Base-by-base conservation (phyloP, 1,140 invertebrate species). In the Aphaenogaster floridana region DNA sequence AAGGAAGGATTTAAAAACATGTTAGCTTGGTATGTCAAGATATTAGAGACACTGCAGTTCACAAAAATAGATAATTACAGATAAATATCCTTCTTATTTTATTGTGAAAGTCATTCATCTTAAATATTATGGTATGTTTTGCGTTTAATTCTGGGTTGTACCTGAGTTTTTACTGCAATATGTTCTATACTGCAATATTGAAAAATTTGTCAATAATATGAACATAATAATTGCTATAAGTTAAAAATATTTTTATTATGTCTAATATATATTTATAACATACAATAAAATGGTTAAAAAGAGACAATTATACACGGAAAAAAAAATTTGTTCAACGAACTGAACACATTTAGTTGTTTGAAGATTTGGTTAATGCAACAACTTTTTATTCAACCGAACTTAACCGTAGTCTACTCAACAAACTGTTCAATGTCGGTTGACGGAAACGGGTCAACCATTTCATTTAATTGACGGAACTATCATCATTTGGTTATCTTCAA, bases 241-340 rank as follows among this genome's bases (percentile, higher is more conserved):
- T 21, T 59, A 59, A 54, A 54, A 54, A 17, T 54, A 54, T 6
- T 54, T 54, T 54, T 17, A 17, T 17, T 54, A n/a, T 54, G 17
- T 9, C 7, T 54, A 54, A 54, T 54, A 54, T 54, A 54, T 28
- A 28, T 28, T 28, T 28, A 28, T 28, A 28, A 28, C 21, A 28
- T 54, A 54, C 52, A 63, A 34, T 63, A 21, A 63, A 68, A 21
- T 68, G 21, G 2, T 68, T n/a, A 13, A 68, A 68, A 68, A 64
- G 2, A 39, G 34, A 34, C 34, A 28, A 6, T 68, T 6, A 21
- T n/a, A 21, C 11, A n/a, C n/a, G n/a, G n/a, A n/a, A n/a, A n/a
- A n/a, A n/a, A n/a, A n/a, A n/a, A n/a, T n/a, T n/a, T n/a, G n/a
- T n/a, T n/a, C n/a, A n/a, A n/a, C n/a, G n/a, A n/a, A n/a, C n/a